Evolutionary conservation across 2,888 invertebrate species (phyloP).

Genomic region (Scaptomyza cyrtandrae): DNA sequence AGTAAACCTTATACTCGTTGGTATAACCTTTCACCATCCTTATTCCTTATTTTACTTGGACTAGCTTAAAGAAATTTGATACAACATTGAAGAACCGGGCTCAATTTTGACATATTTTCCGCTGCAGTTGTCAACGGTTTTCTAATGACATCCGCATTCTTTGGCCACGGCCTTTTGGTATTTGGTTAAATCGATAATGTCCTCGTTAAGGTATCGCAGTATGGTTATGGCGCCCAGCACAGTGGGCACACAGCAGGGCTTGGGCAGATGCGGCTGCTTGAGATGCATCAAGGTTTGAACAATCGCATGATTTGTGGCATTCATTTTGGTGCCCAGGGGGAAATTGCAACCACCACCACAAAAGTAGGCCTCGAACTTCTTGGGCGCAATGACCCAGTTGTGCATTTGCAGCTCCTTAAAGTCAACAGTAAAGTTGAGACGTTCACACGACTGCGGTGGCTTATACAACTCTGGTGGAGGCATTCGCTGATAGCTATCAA

Average conservation of each 20-base stretch:
- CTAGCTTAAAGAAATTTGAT: neutral
- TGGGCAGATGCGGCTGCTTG: conserved; percentile 92
- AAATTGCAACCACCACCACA: conserved; percentile 97
- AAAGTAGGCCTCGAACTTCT: conserved; percentile 96
- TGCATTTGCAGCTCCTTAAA: conserved; percentile 95
- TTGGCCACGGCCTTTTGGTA: conserved; percentile 98
- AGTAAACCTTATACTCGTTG: neutral
- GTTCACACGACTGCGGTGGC: conserved; percentile 90
- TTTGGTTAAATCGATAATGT: conserved; percentile 95
- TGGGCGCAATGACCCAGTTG: conserved; percentile 98
- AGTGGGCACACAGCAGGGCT: conserved; percentile 96
- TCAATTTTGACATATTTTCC: neutral
- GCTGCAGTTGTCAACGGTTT: neutral
- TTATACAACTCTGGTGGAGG: conserved; percentile 52
- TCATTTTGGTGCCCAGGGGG: conserved; percentile 95
- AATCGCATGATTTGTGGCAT: conserved; percentile 98
- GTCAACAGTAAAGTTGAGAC: conserved; percentile 94
- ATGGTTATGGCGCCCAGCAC: conserved; percentile 94
- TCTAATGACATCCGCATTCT: conserved; percentile 96
- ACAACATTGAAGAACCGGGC: no score
- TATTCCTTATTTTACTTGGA: no score
- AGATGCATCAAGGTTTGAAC: conserved; percentile 96
- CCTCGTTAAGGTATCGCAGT: conserved; percentile 94
- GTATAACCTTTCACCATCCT: neutral
- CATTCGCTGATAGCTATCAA: neutral